Base-by-base conservation (phyloP, 2,797 vertebrate genomes). In the Lepus oiostolus region DNA sequence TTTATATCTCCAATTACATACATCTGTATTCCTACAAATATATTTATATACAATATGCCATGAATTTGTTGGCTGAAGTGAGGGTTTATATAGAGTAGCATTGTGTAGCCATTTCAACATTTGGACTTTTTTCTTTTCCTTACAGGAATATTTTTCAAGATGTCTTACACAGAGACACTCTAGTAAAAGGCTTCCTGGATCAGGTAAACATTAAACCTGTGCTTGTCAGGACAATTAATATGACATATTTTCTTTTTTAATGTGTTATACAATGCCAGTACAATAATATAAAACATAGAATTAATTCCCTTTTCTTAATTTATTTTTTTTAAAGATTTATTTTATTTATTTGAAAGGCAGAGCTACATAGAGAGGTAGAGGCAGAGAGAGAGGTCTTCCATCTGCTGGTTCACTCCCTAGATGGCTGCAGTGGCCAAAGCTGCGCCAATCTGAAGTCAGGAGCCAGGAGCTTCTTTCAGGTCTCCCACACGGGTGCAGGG, bases 101-200 rank as follows among this genome's bases (percentile, higher is more conserved):
- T 63, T 97, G 10, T 81, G n/a, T 72, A 96, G 17, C 30, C 58
- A 72, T 93, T 92, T 96, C 28, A 97, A 91, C 65, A 63, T 71
- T 92, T 95, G 89, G 21, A 62, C 68, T 91, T n/a, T 92, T 90
- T 95, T 85, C 47, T 80, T 71, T 95, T 97, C 95, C 96, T 84
- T 30, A 1, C 63, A 99, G 99, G 97, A 99, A 99, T 96, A 98
- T 99, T 96, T 99, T 99, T 98, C 99, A 99, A 98, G 99, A 99
- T 89, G 99, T 99, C 68, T 97, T 99, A 97, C 99, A 99, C 97
- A 98, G 98, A 98, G 99, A 99, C 97, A 99, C 99, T 6, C 98
- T 99, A 97, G 99, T 99, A 91, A 99, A 99, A 98, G 99, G 98
- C 17, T 99, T 99, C 93, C 98, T 99, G 97, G 99, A 99, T 97